These are phyloP conservation scores for Scaptomyza montana DNA, from an alignment of 1,140 invertebrate genomes.

Conservation along the genomic window DNA sequence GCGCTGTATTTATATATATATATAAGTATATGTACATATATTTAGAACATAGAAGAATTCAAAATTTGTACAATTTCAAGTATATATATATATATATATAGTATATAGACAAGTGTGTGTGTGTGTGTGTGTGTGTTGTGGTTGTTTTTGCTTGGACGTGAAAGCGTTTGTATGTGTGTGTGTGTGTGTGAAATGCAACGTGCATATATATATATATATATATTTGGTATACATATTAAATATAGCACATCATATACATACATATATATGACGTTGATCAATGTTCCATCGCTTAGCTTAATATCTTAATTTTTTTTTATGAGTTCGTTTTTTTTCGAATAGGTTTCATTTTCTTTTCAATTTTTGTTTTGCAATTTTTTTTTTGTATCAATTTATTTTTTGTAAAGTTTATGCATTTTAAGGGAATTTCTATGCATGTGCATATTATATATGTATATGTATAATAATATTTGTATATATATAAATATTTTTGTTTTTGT, in stretches of 20 bases:
- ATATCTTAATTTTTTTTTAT: slow-evolving; percentile 23
- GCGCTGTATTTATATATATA: not conserved
- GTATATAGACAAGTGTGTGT: slow-evolving; percentile 4
- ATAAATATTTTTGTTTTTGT: slow-evolving; percentile 31
- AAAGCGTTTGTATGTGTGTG: slow-evolving; percentile 24
- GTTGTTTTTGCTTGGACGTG: slow-evolving; percentile 20
- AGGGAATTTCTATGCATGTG: slow-evolving; percentile 20
- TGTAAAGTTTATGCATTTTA: slow-evolving; percentile 18
- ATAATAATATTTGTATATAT: slow-evolving; percentile 49
- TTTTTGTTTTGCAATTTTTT: too few relatives aligned
- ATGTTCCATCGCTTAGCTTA: slow-evolving; percentile 39
- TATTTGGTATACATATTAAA: too few relatives aligned
- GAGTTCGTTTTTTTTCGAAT: not conserved
- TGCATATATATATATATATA: not conserved
- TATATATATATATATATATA: slow-evolving; percentile 5
- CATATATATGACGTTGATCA: slow-evolving; percentile 39
- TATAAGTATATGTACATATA: slow-evolving; percentile 2
- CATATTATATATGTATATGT: slow-evolving; percentile 37
- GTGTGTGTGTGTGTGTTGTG: slow-evolving; percentile 5
- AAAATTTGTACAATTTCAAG: slow-evolving; percentile 21
- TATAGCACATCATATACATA: slow-evolving; percentile 22
- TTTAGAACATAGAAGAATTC: slow-evolving; percentile 17
- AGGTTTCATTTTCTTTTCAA: not conserved
- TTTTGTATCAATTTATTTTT: slow-evolving; percentile 4
- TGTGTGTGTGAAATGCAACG: not conserved